Base-by-base conservation (phyloP, 2,113 vertebrate species). In the Psephotus haematonotus region DNA sequence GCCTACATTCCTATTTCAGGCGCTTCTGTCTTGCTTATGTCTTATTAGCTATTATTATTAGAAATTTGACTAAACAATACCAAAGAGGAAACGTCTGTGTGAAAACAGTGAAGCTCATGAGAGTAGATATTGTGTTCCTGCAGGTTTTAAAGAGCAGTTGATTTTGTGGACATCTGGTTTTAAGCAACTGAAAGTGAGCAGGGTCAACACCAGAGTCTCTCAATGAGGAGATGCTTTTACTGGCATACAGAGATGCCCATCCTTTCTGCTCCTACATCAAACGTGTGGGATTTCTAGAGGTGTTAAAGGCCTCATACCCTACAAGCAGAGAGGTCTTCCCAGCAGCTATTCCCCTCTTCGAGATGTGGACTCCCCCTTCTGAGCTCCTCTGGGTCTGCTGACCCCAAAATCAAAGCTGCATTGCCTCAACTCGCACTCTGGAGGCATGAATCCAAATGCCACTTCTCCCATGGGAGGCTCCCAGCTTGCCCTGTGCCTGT, bases 401-500 rank as follows among this genome's bases (percentile, higher is more conserved):
- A 25, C 35, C 35, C 35, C 35, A 11, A 43, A 43, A 9, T 41
- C 15, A 23, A 35, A 64, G 49, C 29, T 28, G 35, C 16, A 1
- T 35, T 35, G 60, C 43, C 44, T 50, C 43, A 18, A 0, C 43
- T 57, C 17, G 11, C 12, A 2, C 23, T 3, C 47, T 20, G 27
- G 22, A 59, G 22, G 43, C 31, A 13, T 3, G 25, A 35, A n/a
- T 50, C 37, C 2, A 27, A 17, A 22, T 1, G 17, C 9, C 1
- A 3, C 17, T 72, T 22, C 68, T 74, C 17, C 7, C 50, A 11
- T 27, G 5, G 14, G 68, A 57, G 10, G 29, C 24, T 49, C 20
- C 35, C 35, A 35, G 9, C 20, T 43, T 57, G 43, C 6, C 20
- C 17, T 2, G 0, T 13, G 4, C 1, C 6, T 2, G 57, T 11